These are phyloP conservation scores for Magallana gigas DNA, from an alignment of 1,140 invertebrate genomes.

Conservation along the genomic window DNA sequence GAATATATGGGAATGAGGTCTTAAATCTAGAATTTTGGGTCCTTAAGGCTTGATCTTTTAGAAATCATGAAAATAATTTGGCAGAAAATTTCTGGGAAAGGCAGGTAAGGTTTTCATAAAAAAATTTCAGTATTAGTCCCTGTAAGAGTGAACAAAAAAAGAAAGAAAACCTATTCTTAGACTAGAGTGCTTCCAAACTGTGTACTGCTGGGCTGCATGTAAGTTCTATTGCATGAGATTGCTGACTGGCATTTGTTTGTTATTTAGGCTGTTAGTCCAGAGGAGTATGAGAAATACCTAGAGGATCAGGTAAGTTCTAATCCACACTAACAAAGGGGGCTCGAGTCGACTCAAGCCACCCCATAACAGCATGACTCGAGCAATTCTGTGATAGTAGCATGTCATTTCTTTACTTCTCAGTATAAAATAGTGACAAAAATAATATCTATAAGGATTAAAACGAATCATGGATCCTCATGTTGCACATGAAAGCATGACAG, in stretches of 20 bases:
- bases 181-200: no score
- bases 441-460: no score
- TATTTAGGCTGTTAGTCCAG: constrained; percentile 61
- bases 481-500: neutral
- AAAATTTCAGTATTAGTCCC: no score
- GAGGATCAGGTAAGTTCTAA: constrained; percentile 53
- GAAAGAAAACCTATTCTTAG: no score
- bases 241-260: constrained; percentile 54
- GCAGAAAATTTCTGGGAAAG: no score
- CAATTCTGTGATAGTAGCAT: neutral
- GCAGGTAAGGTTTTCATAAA: no score
- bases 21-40: no score
- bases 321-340: neutral
- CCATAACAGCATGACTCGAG: neutral
- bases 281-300: constrained; percentile 60
- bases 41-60: no score
- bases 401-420: neutral
- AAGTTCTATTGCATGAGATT: constrained; percentile 42
- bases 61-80: no score
- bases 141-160: no score
- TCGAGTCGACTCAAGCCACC: neutral
- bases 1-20: no score
- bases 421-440: no score
- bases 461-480: neutral
- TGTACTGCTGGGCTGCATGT: constrained; percentile 25